A percentile compares a stretch with the other conserved stretches of the same genome.
Conservation (phyloP, 2,888 invertebrate genomes). For the Nomada fucata region DNA sequence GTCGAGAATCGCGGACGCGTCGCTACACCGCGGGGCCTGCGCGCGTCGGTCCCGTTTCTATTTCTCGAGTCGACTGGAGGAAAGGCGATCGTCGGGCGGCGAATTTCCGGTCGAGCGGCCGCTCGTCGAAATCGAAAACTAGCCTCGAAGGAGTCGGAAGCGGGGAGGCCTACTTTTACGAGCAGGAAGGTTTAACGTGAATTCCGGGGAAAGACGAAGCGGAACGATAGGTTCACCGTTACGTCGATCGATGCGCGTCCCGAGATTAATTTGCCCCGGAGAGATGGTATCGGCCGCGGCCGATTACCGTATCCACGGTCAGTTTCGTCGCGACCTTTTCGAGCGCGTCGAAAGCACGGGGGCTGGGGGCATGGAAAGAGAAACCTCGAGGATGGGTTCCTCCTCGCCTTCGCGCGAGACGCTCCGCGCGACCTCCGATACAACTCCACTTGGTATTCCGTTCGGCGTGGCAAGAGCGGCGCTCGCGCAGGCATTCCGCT, state of each 20-base stretch:
- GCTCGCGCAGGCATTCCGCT: conserved; percentile 75
- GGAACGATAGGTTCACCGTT: conserved; percentile 67
- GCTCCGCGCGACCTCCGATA: not conserved
- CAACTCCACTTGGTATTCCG: conserved; percentile 74
- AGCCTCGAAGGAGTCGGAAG: not conserved
- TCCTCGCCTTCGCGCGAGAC: conserved; percentile 46
- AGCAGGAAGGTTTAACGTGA: conserved; percentile 30
- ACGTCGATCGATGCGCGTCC: conserved; percentile 66
- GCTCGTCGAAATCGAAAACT: conserved; percentile 57
- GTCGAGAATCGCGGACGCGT: conserved; percentile 22
- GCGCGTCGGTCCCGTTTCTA: not conserved
- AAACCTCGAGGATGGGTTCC: conserved; percentile 9
- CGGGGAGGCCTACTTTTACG: conserved; percentile 43
- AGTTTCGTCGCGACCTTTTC: conserved; percentile 37
- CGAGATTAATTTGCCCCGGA: conserved; percentile 70
- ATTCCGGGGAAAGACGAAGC: conserved; percentile 45
- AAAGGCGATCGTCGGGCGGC: too few relatives aligned
- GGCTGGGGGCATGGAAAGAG: too few relatives aligned
- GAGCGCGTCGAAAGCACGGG: too few relatives aligned
- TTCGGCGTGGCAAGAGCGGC: conserved; percentile 57
- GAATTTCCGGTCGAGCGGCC: not conserved
- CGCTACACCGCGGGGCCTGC: not conserved
- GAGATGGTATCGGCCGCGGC: conserved; percentile 63
- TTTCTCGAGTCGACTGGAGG: not conserved
- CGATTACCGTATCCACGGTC: conserved; percentile 60